Conservation (phyloP, 2,797 vertebrate genomes). For the Premnoplex brunnescens region DNA sequence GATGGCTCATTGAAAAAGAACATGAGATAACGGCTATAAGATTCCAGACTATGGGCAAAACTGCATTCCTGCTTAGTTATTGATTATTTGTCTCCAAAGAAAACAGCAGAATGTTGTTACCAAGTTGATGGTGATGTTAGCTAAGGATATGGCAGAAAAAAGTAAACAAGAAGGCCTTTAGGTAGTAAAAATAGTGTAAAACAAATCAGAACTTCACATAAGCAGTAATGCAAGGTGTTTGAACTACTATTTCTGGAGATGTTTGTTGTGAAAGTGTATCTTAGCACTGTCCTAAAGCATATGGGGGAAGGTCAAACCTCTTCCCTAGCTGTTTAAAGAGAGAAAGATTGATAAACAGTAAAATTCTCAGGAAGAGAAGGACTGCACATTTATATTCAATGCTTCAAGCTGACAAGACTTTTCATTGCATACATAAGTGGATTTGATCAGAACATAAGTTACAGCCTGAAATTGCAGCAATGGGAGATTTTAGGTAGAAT, state of each 20-base stretch:
- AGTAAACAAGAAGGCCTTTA: neutral
- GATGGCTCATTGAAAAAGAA: neutral
- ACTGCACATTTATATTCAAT: neutral
- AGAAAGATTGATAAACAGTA: neutral
- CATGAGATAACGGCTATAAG: neutral
- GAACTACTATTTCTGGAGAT: neutral
- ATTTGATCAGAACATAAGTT: slow-evolving; percentile 1
- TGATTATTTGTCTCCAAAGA: neutral
- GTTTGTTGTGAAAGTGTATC: neutral
- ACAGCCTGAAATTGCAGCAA: neutral
- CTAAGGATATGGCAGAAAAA: neutral
- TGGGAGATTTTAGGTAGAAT: neutral
- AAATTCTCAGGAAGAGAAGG: neutral
- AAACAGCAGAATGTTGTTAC: neutral
- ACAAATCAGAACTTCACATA: neutral
- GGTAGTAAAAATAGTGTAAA: neutral
- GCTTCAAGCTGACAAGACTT: neutral
- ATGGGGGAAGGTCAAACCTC: neutral
- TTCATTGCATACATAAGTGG: neutral
- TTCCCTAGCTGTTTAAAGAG: neutral
- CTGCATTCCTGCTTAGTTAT: neutral
- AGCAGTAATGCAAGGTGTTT: neutral
- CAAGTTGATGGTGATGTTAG: neutral
- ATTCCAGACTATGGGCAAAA: neutral
- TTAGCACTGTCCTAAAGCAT: neutral